Conservation (phyloP, 2,113 vertebrate genomes). For the Megaleporinus macrocephalus region DNA sequence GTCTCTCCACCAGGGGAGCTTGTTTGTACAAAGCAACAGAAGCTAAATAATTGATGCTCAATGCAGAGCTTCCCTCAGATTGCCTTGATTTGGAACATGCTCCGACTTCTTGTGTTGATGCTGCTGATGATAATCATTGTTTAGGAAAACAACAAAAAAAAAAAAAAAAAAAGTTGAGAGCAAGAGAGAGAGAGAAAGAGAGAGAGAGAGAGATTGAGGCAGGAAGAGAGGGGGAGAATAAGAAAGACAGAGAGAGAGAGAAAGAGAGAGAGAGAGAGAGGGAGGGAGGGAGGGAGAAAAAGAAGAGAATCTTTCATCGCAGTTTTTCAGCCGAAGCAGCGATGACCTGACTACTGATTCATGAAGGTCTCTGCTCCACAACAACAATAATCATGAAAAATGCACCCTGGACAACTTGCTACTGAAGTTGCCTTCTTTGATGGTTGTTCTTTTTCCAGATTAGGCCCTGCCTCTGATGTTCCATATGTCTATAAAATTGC, state of each 20-base stretch:
- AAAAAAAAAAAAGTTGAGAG: not conserved
- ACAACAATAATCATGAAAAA: conserved; percentile 63
- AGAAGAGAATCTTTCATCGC: conserved; percentile 40
- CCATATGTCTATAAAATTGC: conserved; percentile 54
- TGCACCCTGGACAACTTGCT: conserved; percentile 54
- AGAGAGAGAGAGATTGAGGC: not conserved
- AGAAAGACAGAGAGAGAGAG: not conserved
- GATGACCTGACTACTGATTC: conserved; percentile 56
- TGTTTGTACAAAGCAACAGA: conserved; percentile 88
- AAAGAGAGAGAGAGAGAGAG: not conserved
- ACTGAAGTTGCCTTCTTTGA: conserved; percentile 58
- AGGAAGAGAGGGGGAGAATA: not conserved
- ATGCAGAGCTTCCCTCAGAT: conserved; percentile 74
- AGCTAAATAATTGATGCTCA: conserved; percentile 91
- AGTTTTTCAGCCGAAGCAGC: conserved; percentile 49
- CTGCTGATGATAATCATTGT: conserved; percentile 65
- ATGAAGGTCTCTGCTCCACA: conserved; percentile 57
- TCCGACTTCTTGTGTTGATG: conserved; percentile 53
- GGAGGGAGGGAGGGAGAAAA: not conserved
- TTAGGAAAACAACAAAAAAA: conserved; percentile 54
- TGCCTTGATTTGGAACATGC: conserved; percentile 61
- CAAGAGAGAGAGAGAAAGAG: not conserved
- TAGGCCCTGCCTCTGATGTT: conserved; percentile 56
- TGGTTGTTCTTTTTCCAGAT: conserved; percentile 61
- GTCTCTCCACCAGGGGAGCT: conserved; percentile 80